Evolutionary conservation across 1,140 invertebrate species (phyloP).

Genomic region (Sycophila sp.): DNA sequence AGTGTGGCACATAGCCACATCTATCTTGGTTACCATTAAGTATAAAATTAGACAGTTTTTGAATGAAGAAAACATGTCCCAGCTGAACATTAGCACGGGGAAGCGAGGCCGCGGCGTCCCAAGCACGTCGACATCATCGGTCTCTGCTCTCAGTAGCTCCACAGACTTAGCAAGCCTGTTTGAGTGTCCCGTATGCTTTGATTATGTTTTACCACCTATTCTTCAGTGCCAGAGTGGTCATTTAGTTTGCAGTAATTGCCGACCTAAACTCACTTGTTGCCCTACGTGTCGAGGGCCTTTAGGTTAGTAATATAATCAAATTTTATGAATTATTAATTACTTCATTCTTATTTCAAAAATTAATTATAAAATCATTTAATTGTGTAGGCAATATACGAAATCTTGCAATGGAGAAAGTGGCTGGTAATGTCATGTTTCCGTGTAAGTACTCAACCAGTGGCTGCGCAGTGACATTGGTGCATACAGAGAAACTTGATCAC

Average conservation of each 20-base stretch:
- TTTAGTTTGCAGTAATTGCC: slow-evolving; percentile 92
- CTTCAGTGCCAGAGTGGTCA: slow-evolving; percentile 89
- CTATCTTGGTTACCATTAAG: not conserved
- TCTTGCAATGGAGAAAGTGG: slow-evolving; percentile 99
- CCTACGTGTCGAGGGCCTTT: slow-evolving; percentile 97
- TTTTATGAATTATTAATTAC: slow-evolving; percentile 1
- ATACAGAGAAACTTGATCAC: slow-evolving; percentile 97
- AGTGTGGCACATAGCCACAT: not conserved
- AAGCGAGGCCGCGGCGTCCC: slow-evolving; percentile 62
- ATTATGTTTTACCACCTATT: slow-evolving; percentile 98
- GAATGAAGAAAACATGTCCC: slow-evolving; percentile 55
- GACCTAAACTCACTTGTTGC: slow-evolving; percentile 95
- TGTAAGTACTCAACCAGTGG: slow-evolving; percentile 99
- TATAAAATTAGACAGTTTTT: slow-evolving; percentile 11
- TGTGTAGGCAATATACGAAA: slow-evolving; percentile 92
- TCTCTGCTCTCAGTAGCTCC: slow-evolving; percentile 66
- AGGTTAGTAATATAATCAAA: slow-evolving; percentile 60
- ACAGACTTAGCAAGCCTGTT: slow-evolving; percentile 94
- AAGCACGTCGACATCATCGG: slow-evolving; percentile 60
- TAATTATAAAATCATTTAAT: slow-evolving; percentile 10
- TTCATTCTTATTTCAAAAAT: too few species aligned
- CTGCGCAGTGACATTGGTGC: slow-evolving; percentile 90
- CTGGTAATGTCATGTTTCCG: slow-evolving; percentile 97
- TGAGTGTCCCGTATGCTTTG: slow-evolving; percentile 99
- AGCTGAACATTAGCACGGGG: slow-evolving; percentile 60